These are phyloP conservation scores for Botia almorhae DNA, from an alignment of 2,797 vertebrate species.

Conservation along the genomic window DNA sequence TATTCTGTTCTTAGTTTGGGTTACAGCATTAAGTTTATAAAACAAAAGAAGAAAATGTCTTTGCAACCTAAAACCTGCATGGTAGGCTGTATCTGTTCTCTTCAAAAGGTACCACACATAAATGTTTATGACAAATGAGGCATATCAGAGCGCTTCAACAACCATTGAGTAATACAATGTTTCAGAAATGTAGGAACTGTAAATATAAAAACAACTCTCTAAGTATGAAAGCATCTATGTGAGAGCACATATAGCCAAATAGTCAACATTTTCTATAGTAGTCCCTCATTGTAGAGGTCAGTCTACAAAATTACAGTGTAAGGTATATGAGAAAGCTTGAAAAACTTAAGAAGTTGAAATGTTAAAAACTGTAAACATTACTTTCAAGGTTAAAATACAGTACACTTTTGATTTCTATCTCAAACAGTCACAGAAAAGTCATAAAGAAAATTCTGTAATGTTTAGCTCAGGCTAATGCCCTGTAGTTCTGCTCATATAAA, in stretches of 20 bases:
- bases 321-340: constrained; percentile 27
- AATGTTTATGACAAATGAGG: constrained; percentile 24
- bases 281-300: not conserved
- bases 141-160: constrained; percentile 19
- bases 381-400: constrained; percentile 62
- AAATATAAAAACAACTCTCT: constrained; percentile 25
- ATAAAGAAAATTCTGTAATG: not conserved
- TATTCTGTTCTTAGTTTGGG: constrained; percentile 24
- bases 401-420: constrained; percentile 55
- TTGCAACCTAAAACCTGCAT: constrained; percentile 11
- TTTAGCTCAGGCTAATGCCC: constrained; percentile 31
- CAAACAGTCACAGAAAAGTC: constrained; percentile 14
- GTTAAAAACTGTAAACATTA: constrained; percentile 72
- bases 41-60: constrained; percentile 14
- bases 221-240: constrained; percentile 7
- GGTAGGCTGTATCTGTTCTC: constrained; percentile 66
- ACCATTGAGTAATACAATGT: not conserved
- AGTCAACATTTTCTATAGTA: constrained; percentile 14
- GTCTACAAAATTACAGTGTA: constrained; percentile 32
- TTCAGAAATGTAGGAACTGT: constrained; percentile 1
- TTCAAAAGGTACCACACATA: constrained; percentile 48
- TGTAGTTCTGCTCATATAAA: constrained; percentile 16
- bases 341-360: constrained; percentile 53
- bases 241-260: not conserved
- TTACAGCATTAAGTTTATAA: constrained; percentile 26